Conservation (phyloP, 2,797 vertebrate species). For the Aplochiton taeniatus region DNA sequence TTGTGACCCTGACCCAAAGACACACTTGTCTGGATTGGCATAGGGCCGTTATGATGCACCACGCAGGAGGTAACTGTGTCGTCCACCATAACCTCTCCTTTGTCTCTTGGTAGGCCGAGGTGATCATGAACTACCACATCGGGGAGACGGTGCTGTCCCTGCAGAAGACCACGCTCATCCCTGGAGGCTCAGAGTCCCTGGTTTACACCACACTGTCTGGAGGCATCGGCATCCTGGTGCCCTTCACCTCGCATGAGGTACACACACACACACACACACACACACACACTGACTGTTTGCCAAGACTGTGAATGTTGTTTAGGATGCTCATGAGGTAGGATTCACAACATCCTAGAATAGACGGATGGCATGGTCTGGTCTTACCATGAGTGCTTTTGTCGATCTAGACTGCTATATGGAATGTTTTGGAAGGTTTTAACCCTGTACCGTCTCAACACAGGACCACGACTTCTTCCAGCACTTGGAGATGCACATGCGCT, state of each 20-base stretch:
- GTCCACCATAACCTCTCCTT: not conserved
- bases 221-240: slow-evolving; percentile 95
- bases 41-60: no score
- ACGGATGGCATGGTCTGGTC: no score
- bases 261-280: not conserved
- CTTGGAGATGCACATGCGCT: slow-evolving; percentile 97
- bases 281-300: not conserved
- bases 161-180: slow-evolving; percentile 97
- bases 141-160: slow-evolving; percentile 94
- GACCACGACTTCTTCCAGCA: slow-evolving; percentile 99
- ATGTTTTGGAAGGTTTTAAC: no score
- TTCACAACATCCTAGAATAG: no score
- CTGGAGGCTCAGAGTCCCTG: slow-evolving; percentile 94
- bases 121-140: slow-evolving; percentile 95
- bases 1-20: not conserved
- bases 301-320: no score
- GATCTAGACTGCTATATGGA: no score
- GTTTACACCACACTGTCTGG: slow-evolving; percentile 97
- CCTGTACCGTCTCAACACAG: slow-evolving; percentile 59
- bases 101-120: slow-evolving; percentile 83
- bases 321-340: no score
- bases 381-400: no score
- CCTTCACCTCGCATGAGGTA: slow-evolving; percentile 98
- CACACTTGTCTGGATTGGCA: not conserved
- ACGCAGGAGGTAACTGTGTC: not conserved